phyloP scores from a whole-genome alignment of 2,888 invertebrate genomes.

The Lasioglossum marginatum region DNA sequence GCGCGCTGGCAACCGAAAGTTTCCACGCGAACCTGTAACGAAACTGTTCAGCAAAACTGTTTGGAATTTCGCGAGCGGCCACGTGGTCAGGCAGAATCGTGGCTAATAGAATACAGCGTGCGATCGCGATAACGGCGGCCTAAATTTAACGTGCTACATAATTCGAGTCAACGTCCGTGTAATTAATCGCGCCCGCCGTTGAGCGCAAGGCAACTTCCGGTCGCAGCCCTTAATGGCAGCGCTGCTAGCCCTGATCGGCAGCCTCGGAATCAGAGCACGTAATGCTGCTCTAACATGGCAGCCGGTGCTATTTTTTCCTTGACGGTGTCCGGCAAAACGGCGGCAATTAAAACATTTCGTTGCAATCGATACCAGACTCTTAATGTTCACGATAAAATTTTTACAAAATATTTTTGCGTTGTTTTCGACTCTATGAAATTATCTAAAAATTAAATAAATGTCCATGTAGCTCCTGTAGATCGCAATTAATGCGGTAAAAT shows the following conservation, averaged over 20 bases:
- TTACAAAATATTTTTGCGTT: too few species aligned
- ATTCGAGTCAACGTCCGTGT: slow-evolving; percentile 18
- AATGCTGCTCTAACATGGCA: neutral
- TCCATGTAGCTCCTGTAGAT: too few species aligned
- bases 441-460: too few species aligned
- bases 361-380: neutral
- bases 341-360: neutral
- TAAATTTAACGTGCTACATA: slow-evolving; percentile 8
- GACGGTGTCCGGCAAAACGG: neutral
- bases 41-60: neutral
- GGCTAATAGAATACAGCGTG: neutral
- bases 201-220: slow-evolving; percentile 44
- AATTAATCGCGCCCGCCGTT: slow-evolving; percentile 43
- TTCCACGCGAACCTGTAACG: neutral
- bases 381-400: too few species aligned
- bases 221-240: slow-evolving; percentile 14
- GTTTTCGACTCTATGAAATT: too few species aligned
- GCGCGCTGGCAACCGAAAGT: neutral
- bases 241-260: slow-evolving; percentile 26
- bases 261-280: slow-evolving; percentile 22
- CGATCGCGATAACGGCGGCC: neutral
- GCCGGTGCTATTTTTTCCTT: neutral
- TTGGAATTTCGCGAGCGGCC: neutral
- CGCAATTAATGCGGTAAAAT: neutral
- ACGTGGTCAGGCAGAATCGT: neutral